Evolutionary conservation across 1,140 invertebrate genomes (phyloP), one percentile per base, ranked within the genome.

Genomic region (Diprion similis): DNA sequence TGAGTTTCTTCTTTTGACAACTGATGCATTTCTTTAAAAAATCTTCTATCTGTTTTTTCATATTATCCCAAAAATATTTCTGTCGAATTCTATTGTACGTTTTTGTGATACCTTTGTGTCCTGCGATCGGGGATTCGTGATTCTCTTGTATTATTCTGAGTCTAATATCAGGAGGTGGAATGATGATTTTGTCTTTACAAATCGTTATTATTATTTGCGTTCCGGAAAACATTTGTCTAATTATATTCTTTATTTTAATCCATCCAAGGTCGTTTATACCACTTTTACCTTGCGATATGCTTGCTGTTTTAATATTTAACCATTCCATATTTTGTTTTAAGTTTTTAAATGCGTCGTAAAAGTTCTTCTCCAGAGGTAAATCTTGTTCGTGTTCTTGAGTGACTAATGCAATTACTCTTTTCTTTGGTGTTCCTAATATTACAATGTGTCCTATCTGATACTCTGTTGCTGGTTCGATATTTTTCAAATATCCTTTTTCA

Each of bases 91-190:
- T 68, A 71, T 73, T 68, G 47, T 75, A 75, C 1, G 70, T 76
- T 76, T 76, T 76, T 18, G 66, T 72, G 1, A 75, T 73, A 11
- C 79, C 79, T 69, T 67, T 72, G 71, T 81, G 79, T n/a, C 77
- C 75, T n/a, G 70, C 75, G 10, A 72, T 66, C 19, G 76, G 48
- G 0, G 67, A 69, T 48, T 75, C 24, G 24, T 37, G 24, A 37
- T 37, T 37, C 6, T 37, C 24, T 37, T 37, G 24, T 37, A 37
- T 37, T 15, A 75, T 65, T 15, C 18, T 73, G 13, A 64, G 10
- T 46, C 71, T 17, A 3, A 24, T 13, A 51, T 75, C 67, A 13
- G 68, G 15, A 6, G 46, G 46, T 37, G 74, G 66, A 72, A 72
- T 71, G 13, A 68, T 71, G 2, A 72, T 37, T 72, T 70, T 10